Conservation (phyloP, 2,797 vertebrate genomes). For the Melanogrammus aeglefinus region DNA sequence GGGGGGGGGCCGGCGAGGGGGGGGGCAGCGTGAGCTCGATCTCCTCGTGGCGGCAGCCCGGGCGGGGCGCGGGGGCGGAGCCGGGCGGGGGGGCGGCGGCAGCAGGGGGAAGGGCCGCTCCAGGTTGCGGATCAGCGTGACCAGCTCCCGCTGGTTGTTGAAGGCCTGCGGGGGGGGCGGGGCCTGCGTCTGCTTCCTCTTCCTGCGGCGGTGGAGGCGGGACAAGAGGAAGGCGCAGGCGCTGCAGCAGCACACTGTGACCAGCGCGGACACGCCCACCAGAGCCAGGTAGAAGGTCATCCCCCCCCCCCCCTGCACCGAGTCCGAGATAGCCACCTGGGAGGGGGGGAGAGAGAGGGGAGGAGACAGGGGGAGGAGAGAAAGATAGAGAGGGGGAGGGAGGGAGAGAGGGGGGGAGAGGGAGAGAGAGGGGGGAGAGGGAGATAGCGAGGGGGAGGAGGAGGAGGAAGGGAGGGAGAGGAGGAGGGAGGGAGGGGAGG, state of each 20-base stretch:
- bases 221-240: constrained; percentile 66
- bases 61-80: constrained; percentile 7
- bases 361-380: not conserved
- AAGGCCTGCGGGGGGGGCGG: constrained; percentile 65
- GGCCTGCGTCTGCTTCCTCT: constrained; percentile 66
- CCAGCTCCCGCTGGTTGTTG: constrained; percentile 79
- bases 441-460: not conserved
- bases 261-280: constrained; percentile 63
- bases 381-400: not conserved
- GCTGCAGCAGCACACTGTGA: constrained; percentile 59
- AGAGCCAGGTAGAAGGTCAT: constrained; percentile 71
- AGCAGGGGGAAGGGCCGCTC: constrained; percentile 54
- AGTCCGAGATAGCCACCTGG: constrained; percentile 65
- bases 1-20: constrained; percentile 14
- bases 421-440: not conserved
- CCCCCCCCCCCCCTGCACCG: constrained; percentile 41
- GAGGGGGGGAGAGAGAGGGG: not conserved
- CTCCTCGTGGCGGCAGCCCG: constrained; percentile 68
- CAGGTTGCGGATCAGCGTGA: constrained; percentile 79
- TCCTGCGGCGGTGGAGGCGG: constrained; percentile 65
- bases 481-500: not conserved
- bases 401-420: not conserved
- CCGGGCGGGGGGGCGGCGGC: constrained; percentile 21
- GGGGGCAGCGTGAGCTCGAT: constrained; percentile 73
- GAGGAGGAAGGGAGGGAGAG: not conserved